Evolutionary conservation across 1,140 invertebrate species (phyloP), one percentile per base, ranked within the genome.

Genomic region (Lasioglossum albipes): DNA sequence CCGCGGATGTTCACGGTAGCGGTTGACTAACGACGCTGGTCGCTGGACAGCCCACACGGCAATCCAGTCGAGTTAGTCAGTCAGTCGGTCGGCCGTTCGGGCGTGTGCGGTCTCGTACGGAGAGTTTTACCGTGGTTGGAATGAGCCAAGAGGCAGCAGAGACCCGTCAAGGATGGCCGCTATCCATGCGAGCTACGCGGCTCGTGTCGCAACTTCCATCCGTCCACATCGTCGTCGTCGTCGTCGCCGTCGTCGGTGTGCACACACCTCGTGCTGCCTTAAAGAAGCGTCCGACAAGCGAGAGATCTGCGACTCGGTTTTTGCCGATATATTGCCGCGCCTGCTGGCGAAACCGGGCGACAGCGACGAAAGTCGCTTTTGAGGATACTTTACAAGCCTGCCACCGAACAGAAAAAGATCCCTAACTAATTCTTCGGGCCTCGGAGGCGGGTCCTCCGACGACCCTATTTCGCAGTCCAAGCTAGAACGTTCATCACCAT

Each of bases 101-200:
- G 59, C 59, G 59, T 61, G 59, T 61, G 59, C 57, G 57, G 57
- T 59, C 57, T 59, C 57, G 57, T 69, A 73, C 71, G 73, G 16
- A 57, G 57, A 77, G 83, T 77, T 70, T 81, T 81, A 70, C 78
- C 83, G 83, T 72, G 83, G 84, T 49, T 84, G 83, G 70, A 84
- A 84, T 49, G 83, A 85, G 84, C 83, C 83, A 77, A 75, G 59
- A 61, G 59, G 20, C 57, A 59, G 62, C 84, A 36, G 36, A 36
- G 36, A 36, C 36, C 36, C 84, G 82, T 89, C 90, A 91, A 90
- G 88, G 89, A 91, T 91, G 90, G 86, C 88, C 84, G 88, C 86
- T 86, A 68, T 81, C 69, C 78, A 27, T 62, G 54, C 71, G 71
- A 85, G 84, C 20, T 81, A 64, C 82, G 72, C 72, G 31, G 70